A percentile compares a stretch with the other conserved stretches of the same genome.
Evolutionary conservation across 2,797 vertebrate species (phyloP).

Genomic region (Cynodonichthys magdalenae): DNA sequence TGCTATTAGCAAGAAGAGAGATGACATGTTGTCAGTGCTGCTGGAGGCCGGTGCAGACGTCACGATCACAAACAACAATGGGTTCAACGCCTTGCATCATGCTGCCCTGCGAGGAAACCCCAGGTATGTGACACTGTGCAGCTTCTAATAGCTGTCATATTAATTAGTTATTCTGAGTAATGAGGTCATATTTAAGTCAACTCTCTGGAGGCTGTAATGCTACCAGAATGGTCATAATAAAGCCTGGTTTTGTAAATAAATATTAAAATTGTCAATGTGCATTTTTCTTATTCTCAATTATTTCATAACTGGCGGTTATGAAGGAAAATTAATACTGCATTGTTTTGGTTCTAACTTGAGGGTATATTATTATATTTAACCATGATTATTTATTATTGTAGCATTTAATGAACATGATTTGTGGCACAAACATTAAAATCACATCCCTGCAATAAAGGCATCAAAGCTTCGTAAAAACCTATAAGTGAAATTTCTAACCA

Average conservation of each 20-base stretch:
- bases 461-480: slow-evolving; percentile 5
- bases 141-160: not conserved
- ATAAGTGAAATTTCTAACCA: slow-evolving; percentile 11
- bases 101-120: slow-evolving; percentile 97
- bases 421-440: not conserved
- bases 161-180: not conserved
- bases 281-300: not conserved
- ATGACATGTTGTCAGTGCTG: slow-evolving; percentile 97
- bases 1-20: slow-evolving; percentile 98
- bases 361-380: no score
- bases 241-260: slow-evolving; percentile 7
- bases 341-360: not conserved
- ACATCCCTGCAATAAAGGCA: not conserved
- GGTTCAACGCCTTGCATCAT: slow-evolving; percentile 97
- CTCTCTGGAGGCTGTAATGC: slow-evolving; percentile 23
- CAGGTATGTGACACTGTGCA: slow-evolving; percentile 82
- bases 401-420: not conserved
- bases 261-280: not conserved
- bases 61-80: slow-evolving; percentile 99
- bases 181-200: slow-evolving; percentile 13
- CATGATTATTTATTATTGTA: not conserved
- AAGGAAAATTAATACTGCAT: not conserved
- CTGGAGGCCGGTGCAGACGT: slow-evolving; percentile 97
- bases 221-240: not conserved
- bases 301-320: not conserved